These are phyloP conservation scores for Philopotamus ludificatus DNA, from an alignment of 1,140 invertebrate species.

Conservation along the genomic window DNA sequence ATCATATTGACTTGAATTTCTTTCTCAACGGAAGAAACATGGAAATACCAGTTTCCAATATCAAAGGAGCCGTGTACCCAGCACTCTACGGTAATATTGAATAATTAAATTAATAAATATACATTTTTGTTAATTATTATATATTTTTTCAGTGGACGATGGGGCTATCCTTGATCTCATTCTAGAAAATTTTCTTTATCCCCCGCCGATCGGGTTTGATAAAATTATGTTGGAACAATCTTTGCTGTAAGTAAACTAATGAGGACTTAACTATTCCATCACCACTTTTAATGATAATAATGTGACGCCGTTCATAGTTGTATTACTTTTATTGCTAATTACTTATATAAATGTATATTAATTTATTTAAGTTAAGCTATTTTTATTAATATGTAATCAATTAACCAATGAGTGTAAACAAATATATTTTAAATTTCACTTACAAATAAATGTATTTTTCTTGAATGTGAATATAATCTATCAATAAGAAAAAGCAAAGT, in stretches of 20 bases:
- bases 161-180: constrained; percentile 95
- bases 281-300: too few species aligned
- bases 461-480: too few species aligned
- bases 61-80: constrained; percentile 90
- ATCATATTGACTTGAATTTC: constrained; percentile 96
- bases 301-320: too few species aligned
- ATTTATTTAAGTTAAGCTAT: too few species aligned
- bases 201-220: constrained; percentile 87
- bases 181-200: constrained; percentile 83
- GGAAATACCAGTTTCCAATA: constrained; percentile 81
- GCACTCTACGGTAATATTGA: constrained; percentile 78
- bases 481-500: too few species aligned
- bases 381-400: too few species aligned
- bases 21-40: constrained; percentile 89
- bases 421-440: too few species aligned
- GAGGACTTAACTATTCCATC: too few species aligned
- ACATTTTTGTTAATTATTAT: background rate
- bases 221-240: constrained; percentile 98
- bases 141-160: constrained; percentile 82
- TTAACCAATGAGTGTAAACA: too few species aligned
- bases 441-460: too few species aligned
- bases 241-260: constrained; percentile 71
- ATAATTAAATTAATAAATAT: background rate
- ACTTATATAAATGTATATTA: too few species aligned
- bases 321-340: too few species aligned